Evolutionary conservation across 2,888 invertebrate genomes (phyloP).

Genomic region (Yponomeuta plumbellus): DNA sequence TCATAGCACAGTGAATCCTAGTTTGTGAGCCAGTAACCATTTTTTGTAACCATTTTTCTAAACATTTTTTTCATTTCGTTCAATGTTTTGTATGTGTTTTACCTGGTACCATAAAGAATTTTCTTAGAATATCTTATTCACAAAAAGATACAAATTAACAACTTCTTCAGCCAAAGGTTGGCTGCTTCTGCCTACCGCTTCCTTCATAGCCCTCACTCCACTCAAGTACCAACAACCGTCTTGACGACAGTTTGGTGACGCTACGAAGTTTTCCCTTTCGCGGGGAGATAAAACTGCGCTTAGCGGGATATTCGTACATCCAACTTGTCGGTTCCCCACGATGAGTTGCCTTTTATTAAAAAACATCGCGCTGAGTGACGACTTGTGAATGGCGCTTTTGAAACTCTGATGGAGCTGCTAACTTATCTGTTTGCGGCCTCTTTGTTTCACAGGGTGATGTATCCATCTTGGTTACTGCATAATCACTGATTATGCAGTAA

Average conservation of each 20-base stretch:
- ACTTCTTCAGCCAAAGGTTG: too few species aligned
- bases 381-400: not conserved
- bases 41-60: too few species aligned
- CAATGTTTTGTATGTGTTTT: too few species aligned
- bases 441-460: not conserved
- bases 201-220: not conserved
- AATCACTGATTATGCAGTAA: too few species aligned
- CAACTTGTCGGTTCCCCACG: constrained; percentile 16
- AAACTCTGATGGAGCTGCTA: not conserved
- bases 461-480: too few species aligned
- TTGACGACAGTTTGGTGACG: constrained; percentile 14
- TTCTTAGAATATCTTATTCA: too few species aligned
- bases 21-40: too few species aligned
- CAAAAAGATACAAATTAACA: too few species aligned
- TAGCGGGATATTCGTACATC: constrained; percentile 21
- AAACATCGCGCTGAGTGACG: not conserved
- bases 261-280: constrained; percentile 17
- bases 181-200: too few species aligned
- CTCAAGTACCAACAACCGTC: constrained; percentile 1
- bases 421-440: not conserved
- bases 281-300: constrained; percentile 22
- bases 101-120: too few species aligned
- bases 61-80: too few species aligned
- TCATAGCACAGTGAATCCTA: too few species aligned
- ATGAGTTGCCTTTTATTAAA: not conserved